Evolutionary conservation across 2,888 invertebrate species (phyloP).

Genomic region (Leptogaster cylindrica): DNA sequence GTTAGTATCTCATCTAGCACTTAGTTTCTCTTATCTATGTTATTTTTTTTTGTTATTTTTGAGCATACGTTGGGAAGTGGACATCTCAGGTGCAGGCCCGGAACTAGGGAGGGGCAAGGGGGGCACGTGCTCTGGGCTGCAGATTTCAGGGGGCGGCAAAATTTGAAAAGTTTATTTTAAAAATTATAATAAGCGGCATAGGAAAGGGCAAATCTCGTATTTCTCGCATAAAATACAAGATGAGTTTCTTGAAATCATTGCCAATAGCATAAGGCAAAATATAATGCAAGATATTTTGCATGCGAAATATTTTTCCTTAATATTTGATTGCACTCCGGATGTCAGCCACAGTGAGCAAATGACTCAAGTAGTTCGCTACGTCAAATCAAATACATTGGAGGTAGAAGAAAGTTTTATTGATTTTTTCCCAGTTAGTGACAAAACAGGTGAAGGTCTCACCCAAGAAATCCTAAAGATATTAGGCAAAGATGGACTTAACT

Average conservation of each 20-base stretch:
- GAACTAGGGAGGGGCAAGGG: no score
- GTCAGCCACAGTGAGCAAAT: conserved; percentile 6
- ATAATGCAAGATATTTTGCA: background rate
- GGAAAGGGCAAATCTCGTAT: background rate
- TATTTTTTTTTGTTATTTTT: no score
- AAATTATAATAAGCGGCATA: no score
- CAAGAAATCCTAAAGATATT: background rate
- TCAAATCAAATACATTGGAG: background rate
- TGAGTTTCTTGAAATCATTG: background rate
- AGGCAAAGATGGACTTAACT: background rate
- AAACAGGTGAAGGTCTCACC: background rate
- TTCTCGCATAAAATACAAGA: conserved; percentile 1
- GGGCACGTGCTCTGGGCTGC: no score
- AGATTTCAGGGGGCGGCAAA: no score
- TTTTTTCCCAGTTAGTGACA: background rate
- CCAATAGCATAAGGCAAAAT: background rate
- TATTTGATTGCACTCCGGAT: conserved; percentile 13
- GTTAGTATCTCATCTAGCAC: no score
- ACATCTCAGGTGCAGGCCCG: no score
- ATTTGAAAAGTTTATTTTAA: no score
- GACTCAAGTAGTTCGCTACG: background rate
- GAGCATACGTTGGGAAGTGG: no score
- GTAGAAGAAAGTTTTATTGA: conserved; percentile 11
- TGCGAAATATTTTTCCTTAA: conserved; percentile 5
- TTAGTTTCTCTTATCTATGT: no score